phyloP scores from a whole-genome alignment of 2,888 invertebrate genomes.

The Tetanocera ferruginea region DNA sequence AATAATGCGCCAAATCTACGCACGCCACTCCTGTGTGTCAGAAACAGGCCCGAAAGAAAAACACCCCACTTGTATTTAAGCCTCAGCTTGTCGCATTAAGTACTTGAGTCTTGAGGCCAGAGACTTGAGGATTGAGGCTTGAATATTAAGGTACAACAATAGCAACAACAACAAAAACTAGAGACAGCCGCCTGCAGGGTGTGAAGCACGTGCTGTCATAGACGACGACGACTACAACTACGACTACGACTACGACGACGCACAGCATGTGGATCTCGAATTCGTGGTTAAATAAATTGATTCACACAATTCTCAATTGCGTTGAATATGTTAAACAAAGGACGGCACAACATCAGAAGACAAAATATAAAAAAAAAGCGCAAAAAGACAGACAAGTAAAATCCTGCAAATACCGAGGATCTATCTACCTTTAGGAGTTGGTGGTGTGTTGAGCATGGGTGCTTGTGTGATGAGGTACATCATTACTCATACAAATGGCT shows the following conservation, averaged over 20 bases:
- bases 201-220: constrained; percentile 40
- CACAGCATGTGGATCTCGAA: neutral
- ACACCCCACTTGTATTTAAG: neutral
- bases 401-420: neutral
- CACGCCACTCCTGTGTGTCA: neutral
- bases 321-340: constrained; percentile 10
- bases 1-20: constrained; percentile 26
- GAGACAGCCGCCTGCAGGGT: neutral
- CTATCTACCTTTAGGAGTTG: neutral
- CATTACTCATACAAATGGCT: constrained; percentile 65
- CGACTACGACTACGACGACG: no score
- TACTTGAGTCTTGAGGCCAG: constrained; percentile 3
- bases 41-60: neutral
- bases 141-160: neutral
- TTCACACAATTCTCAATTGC: constrained; percentile 35
- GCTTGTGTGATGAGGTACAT: constrained; percentile 47
- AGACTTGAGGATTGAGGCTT: neutral
- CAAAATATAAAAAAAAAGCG: neutral
- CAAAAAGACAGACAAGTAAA: neutral
- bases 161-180: no score
- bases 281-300: constrained; percentile 39
- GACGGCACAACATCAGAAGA: neutral
- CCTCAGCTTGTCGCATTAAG: constrained; percentile 10
- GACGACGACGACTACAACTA: constrained; percentile 6
- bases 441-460: no score